These are phyloP conservation scores for Regulus satrapa DNA, from an alignment of 2,113 vertebrate genomes.

Conservation along the genomic window DNA sequence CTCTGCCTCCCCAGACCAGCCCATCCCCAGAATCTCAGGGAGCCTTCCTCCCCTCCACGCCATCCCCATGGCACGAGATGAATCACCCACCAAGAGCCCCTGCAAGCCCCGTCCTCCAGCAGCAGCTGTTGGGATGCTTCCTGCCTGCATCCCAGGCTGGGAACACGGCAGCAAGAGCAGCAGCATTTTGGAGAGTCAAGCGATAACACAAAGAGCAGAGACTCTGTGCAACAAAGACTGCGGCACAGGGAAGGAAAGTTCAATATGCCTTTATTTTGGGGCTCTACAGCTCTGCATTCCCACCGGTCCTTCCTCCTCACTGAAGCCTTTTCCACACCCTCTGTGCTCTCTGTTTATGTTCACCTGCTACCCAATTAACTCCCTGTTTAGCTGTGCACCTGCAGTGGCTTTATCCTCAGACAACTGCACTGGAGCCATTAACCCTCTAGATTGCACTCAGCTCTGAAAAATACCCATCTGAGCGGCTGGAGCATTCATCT, in stretches of 20 bases:
- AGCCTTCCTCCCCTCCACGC: fast-evolving
- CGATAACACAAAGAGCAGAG: neutral
- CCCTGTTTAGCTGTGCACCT: conserved; percentile 56
- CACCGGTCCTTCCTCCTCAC: neutral
- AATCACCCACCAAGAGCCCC: neutral
- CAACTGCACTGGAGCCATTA: conserved; percentile 59
- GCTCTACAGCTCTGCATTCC: neutral
- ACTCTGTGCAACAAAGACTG: neutral
- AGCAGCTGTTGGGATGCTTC: neutral
- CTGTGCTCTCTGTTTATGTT: conserved; percentile 58
- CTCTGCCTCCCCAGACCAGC: neutral
- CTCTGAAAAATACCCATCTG: conserved; percentile 62
- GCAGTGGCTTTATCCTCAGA: conserved; percentile 61
- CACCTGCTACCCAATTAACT: conserved; percentile 72
- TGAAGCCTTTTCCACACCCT: conserved; percentile 51
- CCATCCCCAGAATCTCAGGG: fast-evolving
- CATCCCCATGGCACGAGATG: fast-evolving
- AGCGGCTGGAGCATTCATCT: conserved; percentile 53
- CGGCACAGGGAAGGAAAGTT: conserved; percentile 4
- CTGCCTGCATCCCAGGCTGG: neutral
- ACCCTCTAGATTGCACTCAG: conserved; percentile 51
- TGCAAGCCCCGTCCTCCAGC: fast-evolving
- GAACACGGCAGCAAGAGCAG: neutral
- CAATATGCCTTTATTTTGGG: neutral
- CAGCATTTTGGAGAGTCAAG: neutral